Base-by-base conservation (phyloP, 2,113 vertebrate species). In the Nansenia antarctica region DNA sequence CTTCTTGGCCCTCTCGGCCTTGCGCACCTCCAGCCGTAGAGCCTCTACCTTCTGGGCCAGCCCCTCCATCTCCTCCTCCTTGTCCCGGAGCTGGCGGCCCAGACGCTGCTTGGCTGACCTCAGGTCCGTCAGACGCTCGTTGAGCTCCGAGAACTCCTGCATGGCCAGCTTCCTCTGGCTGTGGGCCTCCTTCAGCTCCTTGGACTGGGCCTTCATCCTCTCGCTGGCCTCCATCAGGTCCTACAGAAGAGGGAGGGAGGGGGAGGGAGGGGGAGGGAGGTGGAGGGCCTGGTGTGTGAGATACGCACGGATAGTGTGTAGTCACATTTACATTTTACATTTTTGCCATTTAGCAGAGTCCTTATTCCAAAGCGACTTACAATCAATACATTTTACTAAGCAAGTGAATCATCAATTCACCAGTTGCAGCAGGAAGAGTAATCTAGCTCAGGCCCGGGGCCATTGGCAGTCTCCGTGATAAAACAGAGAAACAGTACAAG, bases 151-250 rank as follows among this genome's bases (percentile, higher is more conserved):
- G 90, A 98, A 98, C 81, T 98, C 98, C 81, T 96, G 93, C 94
- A 98, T 95, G 83, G 96, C 95, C 91, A 98, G 85, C 88, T 97
- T 97, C 83, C 94, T 94, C 90, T 99, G 98, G 87, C 94, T 94
- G 87, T 98, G 96, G 62, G 96, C 95, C 53, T 99, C 98, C 90
- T 99, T 99, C 88, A 99, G 92, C 72, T 99, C 98, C 87, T 99
- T 99, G 69, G 94, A 93, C 88, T 99, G 98, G 80, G 91, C 91
- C 92, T 98, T 98, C 86, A 99, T 85, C 89, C 93, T 96, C 86
- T 98, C 96, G 70, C 75, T 94, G 82, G 94, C 89, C 42, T 96
- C 95, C 83, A 92, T 54, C 68, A 98, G 77, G 76, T 96, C 96
- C 98, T 99, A 90, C 61, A 90, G 83, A 87, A 59, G 64, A 89